Evolutionary conservation across 2,888 invertebrate species (phyloP), one percentile per base, ranked within the genome.

Genomic region (Synergus laeviventris): DNA sequence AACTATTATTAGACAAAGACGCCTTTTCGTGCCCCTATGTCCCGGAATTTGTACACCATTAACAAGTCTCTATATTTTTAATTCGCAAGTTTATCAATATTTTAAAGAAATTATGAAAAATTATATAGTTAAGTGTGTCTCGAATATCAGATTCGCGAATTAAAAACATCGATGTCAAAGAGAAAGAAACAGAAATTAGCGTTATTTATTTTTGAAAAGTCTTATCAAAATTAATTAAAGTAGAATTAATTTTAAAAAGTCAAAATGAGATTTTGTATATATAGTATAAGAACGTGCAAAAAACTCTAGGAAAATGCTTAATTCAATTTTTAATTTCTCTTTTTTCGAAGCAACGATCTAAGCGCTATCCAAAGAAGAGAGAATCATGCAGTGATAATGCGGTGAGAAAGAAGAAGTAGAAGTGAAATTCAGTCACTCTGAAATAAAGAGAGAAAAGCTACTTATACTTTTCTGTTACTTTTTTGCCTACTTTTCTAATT

Each of bases 1-100:
- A 82, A 85, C 89, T 89, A 89, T 89, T 88, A 87, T 89, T 89
- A 89, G 89, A 82, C 80, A 77, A 83, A 84, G 82, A 83, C 84
- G 84, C 83, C 84, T 86, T 86, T 87, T 82, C 83, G 79, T 78
- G 79, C 76, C 82, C 85, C 87, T 88, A 88, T 88, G 86, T 86
- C 87, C 87, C 73, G 45, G 59, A 60, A 60, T 59, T 73, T 45
- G 73, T n/a, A 21, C 59, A 76, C 70, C 39, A 75, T 39, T 56
- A 42, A 60, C 59, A 75, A 39, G 31, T 21, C 16, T n/a, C 11
- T 31, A 66, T 56, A 45, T 49, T 61, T 61, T 61, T 74, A n/a
- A 60, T 39, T 61, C 45, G 21, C 61, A 21, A 21, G 56, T 24
- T 56, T 21, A 56, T 21, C 21, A 21, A 56, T 1, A 56, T 56